Evolutionary conservation across 2,113 vertebrate genomes (phyloP), one percentile per base, ranked within the genome.

Genomic region (Pluvialis apricaria): DNA sequence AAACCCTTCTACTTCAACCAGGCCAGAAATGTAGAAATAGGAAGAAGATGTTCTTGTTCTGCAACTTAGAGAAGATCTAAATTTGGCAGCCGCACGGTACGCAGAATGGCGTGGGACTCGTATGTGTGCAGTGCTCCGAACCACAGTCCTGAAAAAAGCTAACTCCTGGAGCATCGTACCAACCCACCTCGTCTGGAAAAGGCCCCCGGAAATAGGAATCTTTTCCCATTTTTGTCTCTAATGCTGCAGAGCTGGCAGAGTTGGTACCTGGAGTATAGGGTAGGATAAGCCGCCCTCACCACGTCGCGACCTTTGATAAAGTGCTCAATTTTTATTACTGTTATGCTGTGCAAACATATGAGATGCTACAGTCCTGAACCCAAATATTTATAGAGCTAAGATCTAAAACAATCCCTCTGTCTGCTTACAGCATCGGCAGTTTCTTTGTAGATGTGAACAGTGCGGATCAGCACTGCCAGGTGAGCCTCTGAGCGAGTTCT

Each of bases 31-130:
- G 62, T 66, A 94, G 91, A 94, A 92, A 92, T n/a, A 91, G 57
- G 45, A 94, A 82, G 94, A 86, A 45, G 91, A 70, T 25, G 45
- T 80, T 94, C 91, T 94, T 90, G 89, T 95, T 97, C 86, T 94
- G 58, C 93, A 80, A 0, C 94, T 92, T 52, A 36, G 25, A 38
- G 49, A 78, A 94, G 54, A 51, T 62, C 54, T 44, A 62, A 70
- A 82, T 90, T 85, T 91, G 94, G 71, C 91, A 85, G 32, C 58
- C 0, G 3, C 3, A 4, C 65, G 38, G 42, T 25, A 42, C 5
- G 4, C 49, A 65, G 42, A 89, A 82, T 49, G 49, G 21, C 62
- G 42, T 34, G 64, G 45, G 36, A 45, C 58, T 73, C 1, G 1
- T 2, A 0, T 28, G 11, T 24, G 44, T 28, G 31, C 20, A 15